Percentiles rank a stretch among this genome's conserved stretches.
Conservation (phyloP, 2,113 vertebrate genomes). For the Paradoxurus hermaphroditus region DNA sequence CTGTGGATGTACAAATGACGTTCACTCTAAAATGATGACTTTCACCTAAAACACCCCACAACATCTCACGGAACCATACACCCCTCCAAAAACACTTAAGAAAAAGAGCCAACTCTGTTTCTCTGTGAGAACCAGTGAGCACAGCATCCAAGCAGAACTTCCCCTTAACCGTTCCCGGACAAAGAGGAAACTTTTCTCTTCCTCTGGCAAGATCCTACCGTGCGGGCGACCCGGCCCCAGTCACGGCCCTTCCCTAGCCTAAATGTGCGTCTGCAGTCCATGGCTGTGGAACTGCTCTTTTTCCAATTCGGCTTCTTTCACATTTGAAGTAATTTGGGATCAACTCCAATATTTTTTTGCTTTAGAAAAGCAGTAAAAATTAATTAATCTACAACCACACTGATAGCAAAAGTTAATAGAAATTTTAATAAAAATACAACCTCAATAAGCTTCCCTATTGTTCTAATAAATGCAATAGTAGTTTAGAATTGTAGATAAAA, state of each 20-base stretch:
- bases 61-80: background rate
- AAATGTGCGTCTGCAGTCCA: background rate
- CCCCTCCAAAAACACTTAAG: background rate
- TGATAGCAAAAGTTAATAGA: conserved; percentile 78
- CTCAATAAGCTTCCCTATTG: conserved; percentile 75
- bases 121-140: background rate
- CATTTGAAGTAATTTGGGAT: conserved; percentile 65
- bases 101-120: background rate
- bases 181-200: background rate
- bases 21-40: background rate
- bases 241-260: background rate
- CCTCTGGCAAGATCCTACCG: background rate
- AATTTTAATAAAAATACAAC: conserved; percentile 80
- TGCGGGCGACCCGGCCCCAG: accelerated
- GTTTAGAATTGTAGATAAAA: conserved; percentile 74
- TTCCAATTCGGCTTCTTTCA: conserved; percentile 21
- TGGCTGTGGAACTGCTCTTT: background rate
- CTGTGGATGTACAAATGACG: accelerated
- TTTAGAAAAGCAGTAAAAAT: conserved; percentile 76
- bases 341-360: conserved; percentile 68
- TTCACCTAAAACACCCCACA: background rate
- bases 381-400: conserved; percentile 76
- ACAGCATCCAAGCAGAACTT: background rate
- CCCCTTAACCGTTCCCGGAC: background rate
- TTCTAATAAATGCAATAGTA: conserved; percentile 76